phyloP scores from a whole-genome alignment of 2,113 vertebrate species.

The Anhinga anhinga region DNA sequence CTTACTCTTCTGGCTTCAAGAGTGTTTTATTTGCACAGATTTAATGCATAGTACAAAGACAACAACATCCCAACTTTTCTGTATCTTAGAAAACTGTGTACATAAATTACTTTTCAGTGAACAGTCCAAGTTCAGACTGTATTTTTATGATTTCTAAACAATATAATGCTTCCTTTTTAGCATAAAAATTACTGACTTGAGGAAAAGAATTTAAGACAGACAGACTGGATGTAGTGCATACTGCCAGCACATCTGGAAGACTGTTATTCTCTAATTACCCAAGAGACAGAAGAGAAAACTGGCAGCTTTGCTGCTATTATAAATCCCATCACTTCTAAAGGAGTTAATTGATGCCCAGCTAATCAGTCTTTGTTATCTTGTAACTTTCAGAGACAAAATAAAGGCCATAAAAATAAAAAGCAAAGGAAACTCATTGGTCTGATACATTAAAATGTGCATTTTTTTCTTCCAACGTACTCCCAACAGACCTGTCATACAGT shows the following conservation, averaged over 20 bases:
- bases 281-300: constrained; percentile 35
- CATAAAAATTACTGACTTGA: constrained; percentile 33
- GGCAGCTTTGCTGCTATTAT: constrained; percentile 38
- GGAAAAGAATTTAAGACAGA: not conserved
- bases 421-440: not conserved
- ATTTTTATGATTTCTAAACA: constrained; percentile 20
- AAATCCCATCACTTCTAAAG: constrained; percentile 29
- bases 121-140: not conserved
- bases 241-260: constrained; percentile 59
- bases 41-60: not conserved
- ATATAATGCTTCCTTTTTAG: not conserved
- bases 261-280: constrained; percentile 39
- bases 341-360: constrained; percentile 38
- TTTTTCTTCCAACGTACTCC: not conserved
- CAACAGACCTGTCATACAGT: not conserved
- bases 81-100: not conserved
- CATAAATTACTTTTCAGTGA: not conserved
- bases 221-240: not conserved
- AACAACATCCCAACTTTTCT: not conserved
- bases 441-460: not conserved
- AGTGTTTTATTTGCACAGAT: not conserved
- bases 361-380: constrained; percentile 36
- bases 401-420: constrained; percentile 11
- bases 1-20: not conserved
- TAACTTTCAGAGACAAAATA: constrained; percentile 28